Conservation (phyloP, 2,113 vertebrate species). For the Podarcis muralis region DNA sequence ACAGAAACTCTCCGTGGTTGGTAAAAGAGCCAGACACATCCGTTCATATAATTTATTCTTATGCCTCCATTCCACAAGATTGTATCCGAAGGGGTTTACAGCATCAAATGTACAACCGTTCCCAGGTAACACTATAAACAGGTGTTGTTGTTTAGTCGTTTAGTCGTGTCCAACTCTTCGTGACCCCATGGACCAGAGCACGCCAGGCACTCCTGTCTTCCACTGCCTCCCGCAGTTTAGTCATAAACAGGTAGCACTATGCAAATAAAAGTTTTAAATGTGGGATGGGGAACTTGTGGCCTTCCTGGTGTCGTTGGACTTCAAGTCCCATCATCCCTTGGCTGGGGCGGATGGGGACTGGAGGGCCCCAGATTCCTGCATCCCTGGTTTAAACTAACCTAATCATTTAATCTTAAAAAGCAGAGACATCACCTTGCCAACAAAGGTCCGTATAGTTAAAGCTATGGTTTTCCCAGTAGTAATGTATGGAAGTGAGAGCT, state of each 20-base stretch:
- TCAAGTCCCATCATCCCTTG: not conserved
- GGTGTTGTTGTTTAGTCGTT: no score
- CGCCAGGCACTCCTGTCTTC: no score
- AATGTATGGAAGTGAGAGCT: no score
- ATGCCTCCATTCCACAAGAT: not conserved
- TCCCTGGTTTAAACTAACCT: not conserved
- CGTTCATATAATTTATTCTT: not conserved
- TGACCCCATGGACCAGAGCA: no score
- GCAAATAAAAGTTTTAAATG: no score
- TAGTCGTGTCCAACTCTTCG: no score
- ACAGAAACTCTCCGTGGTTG: not conserved
- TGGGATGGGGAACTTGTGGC: not conserved
- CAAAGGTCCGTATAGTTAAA: no score
- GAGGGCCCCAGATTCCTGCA: not conserved
- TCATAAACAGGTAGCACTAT: no score
- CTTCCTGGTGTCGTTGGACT: not conserved
- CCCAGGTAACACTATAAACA: no score
- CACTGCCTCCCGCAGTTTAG: no score
- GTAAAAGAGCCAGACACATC: not conserved
- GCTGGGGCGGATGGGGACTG: not conserved
- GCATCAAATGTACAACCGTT: not conserved
- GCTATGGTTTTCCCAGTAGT: no score
- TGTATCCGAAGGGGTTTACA: not conserved
- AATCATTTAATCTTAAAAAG: not conserved
- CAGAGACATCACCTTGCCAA: no score